Base-by-base conservation (phyloP, 1,140 invertebrate genomes). In the Portunus trituberculatus region DNA sequence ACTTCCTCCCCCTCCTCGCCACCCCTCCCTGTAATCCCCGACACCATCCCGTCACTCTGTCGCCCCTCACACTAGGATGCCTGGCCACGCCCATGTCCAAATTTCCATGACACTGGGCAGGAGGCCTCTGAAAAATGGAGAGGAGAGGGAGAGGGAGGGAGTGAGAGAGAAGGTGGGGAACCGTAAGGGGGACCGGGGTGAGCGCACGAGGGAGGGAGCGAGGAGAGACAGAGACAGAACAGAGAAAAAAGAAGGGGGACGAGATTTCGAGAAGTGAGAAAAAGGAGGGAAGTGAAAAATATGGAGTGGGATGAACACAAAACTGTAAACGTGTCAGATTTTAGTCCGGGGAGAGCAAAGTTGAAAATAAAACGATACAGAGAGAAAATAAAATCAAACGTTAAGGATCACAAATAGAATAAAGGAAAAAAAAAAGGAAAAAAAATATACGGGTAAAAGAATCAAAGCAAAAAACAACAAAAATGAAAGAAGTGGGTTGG, bases 81-180 rank as follows among this genome's bases (percentile, higher is more conserved):
- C 67, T 76, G 67, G 20, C 67, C 67, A n/a, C 67, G 52, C 67
- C 67, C 67, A 76, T 76, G 67, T 76, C 67, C 67, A 76, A 76
- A 76, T 76, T 76, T 76, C 67, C 67, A 76, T 76, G 67, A 76
- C 67, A 76, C 67, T 76, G 67, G 67, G 20, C 67, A 76, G 20
- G 67, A 76, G 25, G 67, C 67, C 67, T 76, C 67, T 76, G 67
- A 76, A 76, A 76, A 76, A 76, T 76, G 25, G n/a, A 16, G 25
- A n/a, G n/a, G 67, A 20, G 52, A 59, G 52, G 8, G 52, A 10
- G 52, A 59, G 52, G 8, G 52, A 59, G 52, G 12, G 52, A 59
- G 52, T 0, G 52, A 59, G 52, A 59, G 52, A 59, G 52, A 59
- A 10, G 12, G 52, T 4, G 52, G 20, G 52, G 12, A 10, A 59